Evolutionary conservation across 2,888 invertebrate species (phyloP).

Genomic region (Heliconius charithonia): DNA sequence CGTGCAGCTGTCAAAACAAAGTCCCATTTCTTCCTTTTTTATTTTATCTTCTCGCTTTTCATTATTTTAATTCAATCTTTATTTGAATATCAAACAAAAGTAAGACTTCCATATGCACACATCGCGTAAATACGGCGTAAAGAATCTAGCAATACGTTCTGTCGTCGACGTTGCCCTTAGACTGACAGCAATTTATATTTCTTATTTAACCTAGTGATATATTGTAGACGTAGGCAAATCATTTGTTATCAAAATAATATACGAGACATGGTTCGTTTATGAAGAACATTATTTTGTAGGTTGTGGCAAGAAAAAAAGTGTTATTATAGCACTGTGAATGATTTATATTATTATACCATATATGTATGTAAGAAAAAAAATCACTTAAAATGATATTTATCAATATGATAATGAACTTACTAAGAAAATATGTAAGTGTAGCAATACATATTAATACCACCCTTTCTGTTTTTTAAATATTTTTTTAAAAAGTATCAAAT

Average conservation of each 20-base stretch:
- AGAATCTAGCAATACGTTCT: constrained; percentile 35
- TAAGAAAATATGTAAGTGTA: too few relatives aligned
- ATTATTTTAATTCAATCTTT: neutral
- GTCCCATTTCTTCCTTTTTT: too few relatives aligned
- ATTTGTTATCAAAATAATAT: constrained; percentile 37
- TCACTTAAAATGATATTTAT: too few relatives aligned
- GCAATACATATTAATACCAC: too few relatives aligned
- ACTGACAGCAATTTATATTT: constrained; percentile 44
- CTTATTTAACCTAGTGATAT: constrained; percentile 43
- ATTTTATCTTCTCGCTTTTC: neutral
- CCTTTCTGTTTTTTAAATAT: too few relatives aligned
- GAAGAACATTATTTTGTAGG: neutral
- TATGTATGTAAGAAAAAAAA: too few relatives aligned
- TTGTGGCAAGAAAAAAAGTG: neutral
- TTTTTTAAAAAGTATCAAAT: too few relatives aligned
- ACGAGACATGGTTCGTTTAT: constrained; percentile 24
- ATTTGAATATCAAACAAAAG: neutral
- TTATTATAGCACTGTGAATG: neutral
- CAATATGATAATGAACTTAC: too few relatives aligned
- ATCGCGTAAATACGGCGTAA: constrained; percentile 36
- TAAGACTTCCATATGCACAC: constrained; percentile 17
- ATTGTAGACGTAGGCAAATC: constrained; percentile 33
- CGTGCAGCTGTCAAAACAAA: too few relatives aligned
- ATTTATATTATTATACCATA: neutral
- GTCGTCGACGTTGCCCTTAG: constrained; percentile 35